Evolutionary conservation across 2,113 vertebrate genomes (phyloP).

Genomic region (pig (Sus scrofa)): T2T-Sscrofa CM000824.6:219808001-219808500

Average conservation of each 20-base stretch:
- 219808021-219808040: not conserved
- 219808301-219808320: not conserved
- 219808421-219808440: not conserved
- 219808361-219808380: not conserved
- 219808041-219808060: not conserved
- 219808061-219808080: not conserved
- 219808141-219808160: not conserved
- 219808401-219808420: not conserved
- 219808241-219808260: not conserved
- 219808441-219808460: not conserved
- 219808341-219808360: not conserved
- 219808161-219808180: not conserved
- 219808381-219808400: not conserved
- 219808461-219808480: not conserved
- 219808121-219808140: not conserved
- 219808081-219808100: constrained; percentile 17
- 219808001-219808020: not conserved
- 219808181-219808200: not conserved
- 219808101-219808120: not conserved
- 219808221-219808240: not conserved
- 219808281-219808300: not conserved
- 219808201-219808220: not conserved
- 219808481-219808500: not conserved
- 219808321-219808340: not conserved
- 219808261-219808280: not conserved